These are phyloP conservation scores for Tenthredo livida DNA, from an alignment of 2,888 invertebrate genomes.

Conservation along the genomic window DNA sequence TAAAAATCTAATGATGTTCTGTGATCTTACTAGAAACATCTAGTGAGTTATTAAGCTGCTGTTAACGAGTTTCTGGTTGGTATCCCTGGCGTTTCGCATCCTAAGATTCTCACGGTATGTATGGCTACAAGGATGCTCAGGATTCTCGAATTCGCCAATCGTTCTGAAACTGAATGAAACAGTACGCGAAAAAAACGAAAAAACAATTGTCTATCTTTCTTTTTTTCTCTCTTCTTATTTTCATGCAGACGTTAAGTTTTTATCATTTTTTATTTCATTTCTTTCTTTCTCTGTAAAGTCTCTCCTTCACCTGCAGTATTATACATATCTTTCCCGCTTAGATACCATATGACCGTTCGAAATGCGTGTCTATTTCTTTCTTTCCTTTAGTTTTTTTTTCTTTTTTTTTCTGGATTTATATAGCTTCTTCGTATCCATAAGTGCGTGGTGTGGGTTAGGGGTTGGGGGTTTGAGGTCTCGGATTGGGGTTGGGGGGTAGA, in stretches of 20 bases:
- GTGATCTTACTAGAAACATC: too few species aligned
- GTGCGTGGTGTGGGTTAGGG: not conserved
- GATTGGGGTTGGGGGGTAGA: not conserved
- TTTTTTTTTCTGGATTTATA: not conserved
- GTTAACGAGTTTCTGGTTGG: too few species aligned
- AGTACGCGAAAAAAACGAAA: not conserved
- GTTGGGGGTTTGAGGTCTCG: not conserved
- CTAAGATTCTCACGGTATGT: too few species aligned
- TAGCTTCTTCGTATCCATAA: conserved; percentile 8
- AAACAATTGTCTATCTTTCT: not conserved
- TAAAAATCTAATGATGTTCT: too few species aligned
- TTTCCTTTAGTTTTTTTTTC: not conserved
- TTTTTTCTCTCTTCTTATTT: not conserved
- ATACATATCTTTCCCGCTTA: not conserved
- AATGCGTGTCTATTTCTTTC: not conserved
- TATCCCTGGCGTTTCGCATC: too few species aligned
- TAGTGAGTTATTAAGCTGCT: too few species aligned
- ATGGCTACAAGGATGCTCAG: too few species aligned
- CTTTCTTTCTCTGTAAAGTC: not conserved
- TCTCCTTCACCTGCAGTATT: not conserved
- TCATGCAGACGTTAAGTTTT: not conserved
- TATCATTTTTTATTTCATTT: not conserved
- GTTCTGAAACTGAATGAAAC: not conserved
- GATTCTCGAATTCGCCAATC: too few species aligned
- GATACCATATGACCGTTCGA: conserved; percentile 16